Evolutionary conservation across 2,888 invertebrate species (phyloP), one percentile per base, ranked within the genome.

Genomic region (Oasisia sp.): DNA sequence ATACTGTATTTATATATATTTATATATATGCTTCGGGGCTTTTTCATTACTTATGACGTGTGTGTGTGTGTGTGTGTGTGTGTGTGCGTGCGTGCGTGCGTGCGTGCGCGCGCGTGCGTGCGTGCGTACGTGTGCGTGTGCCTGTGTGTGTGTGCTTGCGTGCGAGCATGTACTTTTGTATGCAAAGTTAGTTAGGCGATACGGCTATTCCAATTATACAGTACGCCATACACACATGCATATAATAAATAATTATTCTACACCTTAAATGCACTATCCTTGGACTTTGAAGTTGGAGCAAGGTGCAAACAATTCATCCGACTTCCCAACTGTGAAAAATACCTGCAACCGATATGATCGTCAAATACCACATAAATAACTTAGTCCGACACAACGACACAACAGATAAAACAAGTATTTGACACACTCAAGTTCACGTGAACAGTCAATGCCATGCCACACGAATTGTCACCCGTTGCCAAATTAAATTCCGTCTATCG

Each of bases 21-120:
- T n/a, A n/a, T n/a, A n/a, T n/a, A n/a, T n/a, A 50, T 11, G 50
- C 50, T 56, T 56, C 0, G 7, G 19, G 56, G 56, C 97, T 97
- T 93, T 0, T 94, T 93, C 89, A 92, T 27, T 50, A 89, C 38
- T 38, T 38, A 38, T 4, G 38, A 38, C 38, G 38, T 38, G 38
- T 38, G 32, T 27, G 56, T 92, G 38, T 89, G 89, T 32, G 44
- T 92, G 89, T 90, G 90, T 92, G 92, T 92, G 92, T 92, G 91
- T 92, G 92, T 89, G 89, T 32, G 74, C 44, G 91, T 90, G n/a
- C 32, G 58, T 92, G 58, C 32, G 91, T 90, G 38, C 89, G 90
- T 45, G 50, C 50, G 50, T 12, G 50, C 50, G 4, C 50, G 7
- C 7, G 58, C 58, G 90, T 92, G 44, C 50, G 32, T 58, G 32